Evolutionary conservation across 2,888 invertebrate species (phyloP), one percentile per base, ranked within the genome.

Genomic region (Galeruca laticollis): DNA sequence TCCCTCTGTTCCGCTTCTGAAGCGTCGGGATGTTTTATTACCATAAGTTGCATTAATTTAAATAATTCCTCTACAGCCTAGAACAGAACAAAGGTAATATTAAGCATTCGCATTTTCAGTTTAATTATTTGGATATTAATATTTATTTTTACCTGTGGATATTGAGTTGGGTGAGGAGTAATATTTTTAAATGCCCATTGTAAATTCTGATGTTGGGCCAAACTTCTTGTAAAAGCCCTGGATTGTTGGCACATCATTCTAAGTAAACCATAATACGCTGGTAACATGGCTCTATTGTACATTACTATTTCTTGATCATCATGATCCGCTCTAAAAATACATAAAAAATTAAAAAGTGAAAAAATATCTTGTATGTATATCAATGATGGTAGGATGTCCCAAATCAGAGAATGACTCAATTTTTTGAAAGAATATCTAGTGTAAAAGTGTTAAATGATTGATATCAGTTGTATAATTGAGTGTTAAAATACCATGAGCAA

Each of bases 101-200:
- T 57, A 15, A 10, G 18, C 8, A 33, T 35, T 57, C n/a, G 15
- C 21, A 26, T 20, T 21, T 26, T 2, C 15, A 21, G 13, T 10
- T 11, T 56, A n/a, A n/a, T 40, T 56, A 21, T 9, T 56, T 57
- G 57, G 9, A 18, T 33, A n/a, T 21, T 13, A 26, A 59, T 31
- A 59, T 59, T 11, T 59, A 26, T 59, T 33, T 49, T 85, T 83
- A 90, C 92, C 73, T 91, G 91, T 18, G 95, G 93, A 87, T 98
- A 98, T 79, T 97, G 94, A 21, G 95, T 95, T 6, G 96, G 95
- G 86, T 96, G 96, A n/a, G 97, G 96, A 37, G 96, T 95, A 75
- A 98, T 97, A 85, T 97, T 97, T 82, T 97, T 93, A 86, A 97
- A 97, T 31, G 97, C 97, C 97, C 97, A 98, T 83, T 96, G 95